Evolutionary conservation across 2,797 vertebrate species (phyloP).

Genomic region (Botia kubotai): DNA sequence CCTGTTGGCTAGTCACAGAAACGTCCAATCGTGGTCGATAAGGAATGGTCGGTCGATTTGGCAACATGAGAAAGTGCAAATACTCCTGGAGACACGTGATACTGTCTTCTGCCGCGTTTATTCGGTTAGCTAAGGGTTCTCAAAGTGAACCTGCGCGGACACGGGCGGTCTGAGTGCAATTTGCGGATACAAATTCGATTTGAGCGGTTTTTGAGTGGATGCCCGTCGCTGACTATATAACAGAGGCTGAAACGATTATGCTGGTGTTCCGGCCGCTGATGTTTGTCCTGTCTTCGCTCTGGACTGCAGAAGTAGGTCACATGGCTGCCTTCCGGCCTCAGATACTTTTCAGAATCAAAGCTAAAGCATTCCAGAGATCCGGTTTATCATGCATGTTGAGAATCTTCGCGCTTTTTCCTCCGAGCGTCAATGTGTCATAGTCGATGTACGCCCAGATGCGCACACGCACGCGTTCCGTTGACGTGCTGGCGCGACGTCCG

Average conservation of each 20-base stretch:
- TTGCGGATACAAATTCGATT: conserved; percentile 66
- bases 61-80: conserved; percentile 24
- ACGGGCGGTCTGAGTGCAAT: conserved; percentile 56
- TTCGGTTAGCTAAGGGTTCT: conserved; percentile 54
- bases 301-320: conserved; percentile 15
- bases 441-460: background rate
- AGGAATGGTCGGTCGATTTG: background rate
- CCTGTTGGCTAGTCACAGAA: background rate
- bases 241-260: conserved; percentile 27
- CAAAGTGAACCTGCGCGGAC: conserved; percentile 63
- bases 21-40: background rate
- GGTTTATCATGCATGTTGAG: background rate
- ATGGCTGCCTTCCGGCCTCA: background rate
- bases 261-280: conserved; percentile 45
- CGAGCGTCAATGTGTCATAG: background rate
- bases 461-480: background rate
- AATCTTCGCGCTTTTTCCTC: background rate
- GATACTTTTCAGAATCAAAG: conserved; percentile 1
- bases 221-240: conserved; percentile 43
- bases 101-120: conserved; percentile 48
- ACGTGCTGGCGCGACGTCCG: background rate
- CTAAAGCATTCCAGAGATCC: background rate
- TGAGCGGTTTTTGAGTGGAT: conserved; percentile 54
- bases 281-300: conserved; percentile 18
- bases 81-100: conserved; percentile 46